A percentile compares a stretch with the other conserved stretches of the same genome.
Conservation (phyloP, 1,140 invertebrate species). For the Brachionus koreanus region DNA sequence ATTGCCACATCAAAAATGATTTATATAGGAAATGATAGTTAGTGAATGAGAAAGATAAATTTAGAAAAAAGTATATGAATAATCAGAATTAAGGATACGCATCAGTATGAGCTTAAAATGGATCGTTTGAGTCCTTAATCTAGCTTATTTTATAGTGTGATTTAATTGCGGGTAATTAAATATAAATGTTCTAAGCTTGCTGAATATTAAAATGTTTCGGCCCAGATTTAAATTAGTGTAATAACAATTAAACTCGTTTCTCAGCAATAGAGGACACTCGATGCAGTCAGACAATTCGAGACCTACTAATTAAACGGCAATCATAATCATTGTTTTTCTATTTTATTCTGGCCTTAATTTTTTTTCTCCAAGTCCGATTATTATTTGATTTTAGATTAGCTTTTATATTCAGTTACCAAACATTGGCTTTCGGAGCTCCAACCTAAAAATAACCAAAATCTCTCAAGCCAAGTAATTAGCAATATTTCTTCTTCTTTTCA, state of each 20-base stretch:
- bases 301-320: constrained; percentile 1
- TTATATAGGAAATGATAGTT: neutral
- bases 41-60: neutral
- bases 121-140: neutral
- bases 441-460: neutral
- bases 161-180: constrained; percentile 2
- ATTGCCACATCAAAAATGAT: constrained; percentile 7
- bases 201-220: neutral
- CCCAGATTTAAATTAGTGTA: constrained; percentile 1
- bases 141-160: constrained; percentile 2
- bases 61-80: neutral
- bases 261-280: neutral
- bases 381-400: neutral
- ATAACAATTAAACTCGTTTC: neutral
- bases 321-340: neutral
- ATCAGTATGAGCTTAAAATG: neutral
- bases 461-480: neutral
- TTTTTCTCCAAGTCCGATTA: neutral
- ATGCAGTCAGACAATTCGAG: neutral
- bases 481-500: neutral
- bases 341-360: neutral
- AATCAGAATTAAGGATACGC: neutral
- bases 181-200: constrained; percentile 2
- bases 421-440: neutral
- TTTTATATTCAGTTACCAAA: neutral